Conservation (phyloP, 2,797 vertebrate genomes). For the Enteromius unitaeniatus region DNA sequence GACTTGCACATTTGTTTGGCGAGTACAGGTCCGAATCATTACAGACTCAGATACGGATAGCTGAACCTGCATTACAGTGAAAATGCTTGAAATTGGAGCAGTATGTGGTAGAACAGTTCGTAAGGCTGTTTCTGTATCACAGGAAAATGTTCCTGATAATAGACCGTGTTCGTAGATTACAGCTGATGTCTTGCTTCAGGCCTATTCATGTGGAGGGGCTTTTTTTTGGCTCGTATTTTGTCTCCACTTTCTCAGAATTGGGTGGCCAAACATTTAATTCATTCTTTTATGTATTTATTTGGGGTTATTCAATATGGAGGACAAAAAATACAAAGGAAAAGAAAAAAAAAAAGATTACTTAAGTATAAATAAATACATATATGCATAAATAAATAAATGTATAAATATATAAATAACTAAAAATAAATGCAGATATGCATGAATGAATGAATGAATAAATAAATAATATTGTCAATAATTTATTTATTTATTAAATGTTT, state of each 20-base stretch:
- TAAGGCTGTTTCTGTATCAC: background rate
- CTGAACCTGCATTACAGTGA: slow-evolving; percentile 36
- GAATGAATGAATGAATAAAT: too few species aligned
- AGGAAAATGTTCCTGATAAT: slow-evolving; percentile 37
- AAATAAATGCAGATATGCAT: too few species aligned
- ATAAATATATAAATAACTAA: too few species aligned
- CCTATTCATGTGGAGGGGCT: slow-evolving; percentile 23
- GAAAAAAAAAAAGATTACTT: too few species aligned
- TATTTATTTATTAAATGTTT: too few species aligned
- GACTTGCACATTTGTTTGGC: slow-evolving; percentile 6
- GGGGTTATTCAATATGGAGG: background rate
- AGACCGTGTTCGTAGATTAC: slow-evolving; percentile 25
- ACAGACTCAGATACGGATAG: slow-evolving; percentile 38
- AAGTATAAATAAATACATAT: too few species aligned
- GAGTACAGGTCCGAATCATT: slow-evolving; percentile 36
- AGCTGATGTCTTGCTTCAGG: slow-evolving; percentile 42
- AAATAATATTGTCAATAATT: too few species aligned
- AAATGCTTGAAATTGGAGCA: slow-evolving; percentile 38
- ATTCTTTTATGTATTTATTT: too few species aligned
- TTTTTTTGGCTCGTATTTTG: background rate
- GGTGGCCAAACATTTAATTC: background rate
- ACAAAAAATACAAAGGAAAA: too few species aligned
- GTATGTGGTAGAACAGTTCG: slow-evolving; percentile 28
- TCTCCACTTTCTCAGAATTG: background rate
- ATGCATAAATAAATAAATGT: too few species aligned